Conservation (phyloP, 2,888 invertebrate genomes). For the Drosophila anceps region DNA sequence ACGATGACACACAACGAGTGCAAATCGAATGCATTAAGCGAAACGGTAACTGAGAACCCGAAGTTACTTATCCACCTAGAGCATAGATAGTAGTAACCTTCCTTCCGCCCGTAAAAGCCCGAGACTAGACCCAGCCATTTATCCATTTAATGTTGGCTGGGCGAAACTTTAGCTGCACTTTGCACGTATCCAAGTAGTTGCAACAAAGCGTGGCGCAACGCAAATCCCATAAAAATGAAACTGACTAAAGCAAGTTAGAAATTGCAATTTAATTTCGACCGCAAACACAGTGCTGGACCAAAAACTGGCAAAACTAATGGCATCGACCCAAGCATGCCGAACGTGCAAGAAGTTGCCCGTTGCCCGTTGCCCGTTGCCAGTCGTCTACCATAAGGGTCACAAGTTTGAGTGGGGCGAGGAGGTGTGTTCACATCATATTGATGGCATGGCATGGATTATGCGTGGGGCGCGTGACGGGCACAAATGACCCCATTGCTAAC, state of each 20-base stretch:
- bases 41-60: constrained; percentile 70
- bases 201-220: constrained; percentile 63
- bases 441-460: constrained; percentile 60
- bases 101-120: neutral
- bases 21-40: constrained; percentile 73
- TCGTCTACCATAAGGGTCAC: neutral
- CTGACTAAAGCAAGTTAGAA: constrained; percentile 68
- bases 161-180: constrained; percentile 54
- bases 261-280: constrained; percentile 80
- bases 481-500: constrained; percentile 57
- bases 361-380: constrained; percentile 2
- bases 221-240: constrained; percentile 72
- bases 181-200: constrained; percentile 62
- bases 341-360: constrained; percentile 49
- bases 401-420: neutral
- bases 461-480: constrained; percentile 56
- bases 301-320: constrained; percentile 49
- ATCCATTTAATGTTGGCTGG: constrained; percentile 57
- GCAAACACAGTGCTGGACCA: constrained; percentile 56
- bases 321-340: constrained; percentile 35
- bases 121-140: constrained; percentile 40
- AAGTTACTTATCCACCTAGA: constrained; percentile 38
- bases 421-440: constrained; percentile 40
- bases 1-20: constrained; percentile 50
- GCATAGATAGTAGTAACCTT: neutral